Percentiles rank a stretch among this genome's conserved stretches.
phyloP scores from a whole-genome alignment of 2,888 invertebrate genomes.

The Pyrgus malvae region DNA sequence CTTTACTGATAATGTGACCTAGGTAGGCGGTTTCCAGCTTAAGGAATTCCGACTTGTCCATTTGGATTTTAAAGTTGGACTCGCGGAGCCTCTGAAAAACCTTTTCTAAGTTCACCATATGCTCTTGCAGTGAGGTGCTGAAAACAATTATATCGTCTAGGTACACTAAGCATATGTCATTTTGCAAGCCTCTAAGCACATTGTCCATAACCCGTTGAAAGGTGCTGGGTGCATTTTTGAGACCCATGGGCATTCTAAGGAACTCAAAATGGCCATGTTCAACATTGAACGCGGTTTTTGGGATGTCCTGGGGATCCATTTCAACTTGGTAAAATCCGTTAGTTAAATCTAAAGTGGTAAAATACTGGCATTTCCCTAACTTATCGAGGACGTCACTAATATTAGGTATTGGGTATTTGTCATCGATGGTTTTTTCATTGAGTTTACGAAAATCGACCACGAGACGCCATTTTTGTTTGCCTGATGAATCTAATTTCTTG shows the following conservation, averaged over 20 bases:
- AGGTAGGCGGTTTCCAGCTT: constrained; percentile 27
- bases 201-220: constrained; percentile 40
- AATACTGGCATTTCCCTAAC: constrained; percentile 32
- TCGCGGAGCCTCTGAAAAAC: constrained; percentile 39
- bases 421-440: constrained; percentile 30
- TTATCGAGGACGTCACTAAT: constrained; percentile 34
- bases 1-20: constrained; percentile 38
- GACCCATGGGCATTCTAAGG: constrained; percentile 34
- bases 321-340: constrained; percentile 34
- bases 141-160: constrained; percentile 43
- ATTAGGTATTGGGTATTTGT: constrained; percentile 30
- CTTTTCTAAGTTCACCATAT: constrained; percentile 38
- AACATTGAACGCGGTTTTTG: constrained; percentile 32
- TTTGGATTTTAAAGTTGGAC: constrained; percentile 35
- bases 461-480: constrained; percentile 29
- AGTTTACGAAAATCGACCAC: constrained; percentile 37
- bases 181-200: constrained; percentile 36
- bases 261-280: constrained; percentile 35
- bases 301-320: constrained; percentile 31
- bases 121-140: constrained; percentile 41
- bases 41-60: constrained; percentile 44
- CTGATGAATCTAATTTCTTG: constrained; percentile 26
- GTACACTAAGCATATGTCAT: constrained; percentile 38
- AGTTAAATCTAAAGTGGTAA: constrained; percentile 33
- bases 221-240: constrained; percentile 39